Percentiles rank a stretch among this genome's conserved stretches.
Conservation (phyloP, 2,797 vertebrate genomes). For the Schizothorax lantsangensis region DNA sequence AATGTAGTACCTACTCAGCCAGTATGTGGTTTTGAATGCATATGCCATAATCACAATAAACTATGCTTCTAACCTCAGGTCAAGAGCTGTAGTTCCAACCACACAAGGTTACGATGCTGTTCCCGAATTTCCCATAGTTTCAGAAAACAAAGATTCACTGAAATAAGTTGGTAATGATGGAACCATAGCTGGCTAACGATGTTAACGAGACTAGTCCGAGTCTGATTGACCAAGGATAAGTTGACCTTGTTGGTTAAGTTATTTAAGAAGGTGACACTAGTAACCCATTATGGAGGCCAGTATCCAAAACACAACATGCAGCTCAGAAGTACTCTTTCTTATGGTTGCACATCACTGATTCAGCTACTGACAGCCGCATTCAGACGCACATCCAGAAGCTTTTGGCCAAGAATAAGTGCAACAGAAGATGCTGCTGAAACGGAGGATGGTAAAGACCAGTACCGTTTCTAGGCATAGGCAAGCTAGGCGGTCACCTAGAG, state of each 20-base stretch:
- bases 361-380: background rate
- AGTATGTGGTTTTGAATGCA: too few species aligned
- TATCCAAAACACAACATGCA: background rate
- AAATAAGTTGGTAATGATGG: too few species aligned
- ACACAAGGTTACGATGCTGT: too few species aligned
- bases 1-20: too few species aligned
- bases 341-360: background rate
- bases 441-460: background rate
- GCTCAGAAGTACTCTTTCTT: background rate
- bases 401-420: slow-evolving; percentile 11
- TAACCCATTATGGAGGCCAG: background rate
- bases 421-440: background rate
- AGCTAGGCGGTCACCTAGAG: too few species aligned
- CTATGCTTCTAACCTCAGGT: too few species aligned
- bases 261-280: background rate
- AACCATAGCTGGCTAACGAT: background rate
- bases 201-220: background rate
- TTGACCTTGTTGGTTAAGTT: background rate
- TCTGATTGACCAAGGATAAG: background rate
- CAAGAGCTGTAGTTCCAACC: too few species aligned
- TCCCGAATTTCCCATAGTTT: too few species aligned
- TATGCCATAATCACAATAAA: too few species aligned
- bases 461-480: too few species aligned
- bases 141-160: too few species aligned
- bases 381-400: background rate